These are phyloP conservation scores for Coreius guichenoti DNA, from an alignment of 2,797 vertebrate species.

Conservation along the genomic window DNA sequence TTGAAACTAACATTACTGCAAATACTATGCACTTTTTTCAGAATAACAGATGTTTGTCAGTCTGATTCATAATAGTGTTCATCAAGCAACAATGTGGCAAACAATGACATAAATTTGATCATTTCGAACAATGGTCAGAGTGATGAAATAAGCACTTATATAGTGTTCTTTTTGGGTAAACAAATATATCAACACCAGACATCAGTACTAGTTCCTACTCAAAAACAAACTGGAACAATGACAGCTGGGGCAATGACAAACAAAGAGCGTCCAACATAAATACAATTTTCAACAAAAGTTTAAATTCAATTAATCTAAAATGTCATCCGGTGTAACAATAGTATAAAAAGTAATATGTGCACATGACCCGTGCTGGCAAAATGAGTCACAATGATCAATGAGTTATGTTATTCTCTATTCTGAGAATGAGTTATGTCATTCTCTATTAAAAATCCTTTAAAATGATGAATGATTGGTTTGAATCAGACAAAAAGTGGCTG, in stretches of 20 bases:
- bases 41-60: neutral
- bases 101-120: conserved; percentile 18
- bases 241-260: neutral
- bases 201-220: neutral
- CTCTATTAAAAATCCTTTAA: too few species aligned
- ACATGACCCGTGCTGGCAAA: too few species aligned
- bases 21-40: neutral
- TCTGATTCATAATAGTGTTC: conserved; percentile 17
- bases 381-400: too few species aligned
- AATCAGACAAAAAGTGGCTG: too few species aligned
- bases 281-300: neutral
- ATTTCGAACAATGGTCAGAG: conserved; percentile 22
- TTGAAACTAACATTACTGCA: neutral
- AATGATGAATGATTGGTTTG: too few species aligned
- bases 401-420: too few species aligned
- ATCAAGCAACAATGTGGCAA: conserved; percentile 23
- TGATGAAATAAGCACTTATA: conserved; percentile 4
- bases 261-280: neutral
- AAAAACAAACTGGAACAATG: neutral
- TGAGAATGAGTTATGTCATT: too few species aligned
- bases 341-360: neutral
- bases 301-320: neutral
- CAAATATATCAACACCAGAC: conserved; percentile 4
- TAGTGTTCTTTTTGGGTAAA: conserved; percentile 1
- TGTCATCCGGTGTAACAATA: neutral